These are phyloP conservation scores for Nemopilema nomurai DNA, from an alignment of 30 jellyfish, hydroid and myxozoan species.

Conservation along the genomic window DNA sequence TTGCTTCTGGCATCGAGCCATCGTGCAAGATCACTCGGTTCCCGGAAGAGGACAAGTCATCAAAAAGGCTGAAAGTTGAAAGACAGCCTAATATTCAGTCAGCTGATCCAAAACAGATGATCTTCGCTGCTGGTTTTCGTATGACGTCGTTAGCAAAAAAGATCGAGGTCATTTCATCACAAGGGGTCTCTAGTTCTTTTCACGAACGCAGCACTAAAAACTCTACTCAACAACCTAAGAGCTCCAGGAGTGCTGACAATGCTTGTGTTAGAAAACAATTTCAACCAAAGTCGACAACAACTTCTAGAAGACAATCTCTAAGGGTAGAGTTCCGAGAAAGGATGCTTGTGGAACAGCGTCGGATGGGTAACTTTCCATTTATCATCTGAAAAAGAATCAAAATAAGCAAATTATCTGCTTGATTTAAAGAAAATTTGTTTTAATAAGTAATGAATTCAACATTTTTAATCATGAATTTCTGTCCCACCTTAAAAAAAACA, in stretches of 20 bases:
- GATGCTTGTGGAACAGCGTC: neutral
- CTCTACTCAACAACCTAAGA: neutral
- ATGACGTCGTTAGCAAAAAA: constrained; percentile 5
- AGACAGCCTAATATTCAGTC: neutral
- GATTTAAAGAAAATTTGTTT: no score
- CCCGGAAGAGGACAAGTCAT: constrained; percentile 61
- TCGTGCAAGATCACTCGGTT: constrained; percentile 30
- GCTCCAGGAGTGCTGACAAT: constrained; percentile 9
- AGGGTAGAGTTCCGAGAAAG: neutral
- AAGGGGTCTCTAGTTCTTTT: constrained; percentile 3
- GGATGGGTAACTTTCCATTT: neutral
- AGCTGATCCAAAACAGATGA: constrained; percentile 25
- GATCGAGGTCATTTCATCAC: neutral
- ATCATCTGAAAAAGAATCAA: no score
- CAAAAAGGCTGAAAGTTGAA: constrained; percentile 24
- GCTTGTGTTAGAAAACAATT: neutral
- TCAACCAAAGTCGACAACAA: neutral
- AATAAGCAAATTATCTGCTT: no score
- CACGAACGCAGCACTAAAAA: constrained; percentile 1
- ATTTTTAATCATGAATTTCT: no score
- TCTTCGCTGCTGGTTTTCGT: constrained; percentile 15
- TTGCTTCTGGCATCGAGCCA: neutral
- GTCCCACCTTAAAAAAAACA: no score
- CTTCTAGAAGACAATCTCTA: neutral
- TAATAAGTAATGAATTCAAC: no score